Evolutionary conservation across 2,888 invertebrate genomes (phyloP).

Genomic region (Idaea aversata): DNA sequence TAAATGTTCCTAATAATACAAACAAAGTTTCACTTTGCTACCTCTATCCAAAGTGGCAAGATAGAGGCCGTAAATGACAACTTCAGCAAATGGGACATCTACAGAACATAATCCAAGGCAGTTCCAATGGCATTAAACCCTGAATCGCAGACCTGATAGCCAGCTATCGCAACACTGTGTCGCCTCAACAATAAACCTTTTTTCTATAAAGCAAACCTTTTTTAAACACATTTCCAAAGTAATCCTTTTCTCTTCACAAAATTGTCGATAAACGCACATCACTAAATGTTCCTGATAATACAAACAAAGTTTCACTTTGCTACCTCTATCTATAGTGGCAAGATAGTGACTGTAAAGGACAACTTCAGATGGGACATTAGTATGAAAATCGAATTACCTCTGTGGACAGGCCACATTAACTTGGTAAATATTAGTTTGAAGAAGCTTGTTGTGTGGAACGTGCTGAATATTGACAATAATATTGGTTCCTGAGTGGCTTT

Average conservation of each 20-base stretch:
- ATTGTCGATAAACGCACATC: not conserved
- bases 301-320: slow-evolving; percentile 18
- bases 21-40: slow-evolving; percentile 21
- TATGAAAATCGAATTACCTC: slow-evolving; percentile 50
- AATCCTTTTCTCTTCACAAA: not conserved
- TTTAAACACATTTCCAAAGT: too few relatives aligned
- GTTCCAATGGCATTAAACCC: too few relatives aligned
- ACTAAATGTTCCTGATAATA: slow-evolving; percentile 8
- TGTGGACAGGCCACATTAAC: slow-evolving; percentile 36
- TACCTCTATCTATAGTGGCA: slow-evolving; percentile 12
- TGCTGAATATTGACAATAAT: slow-evolving; percentile 6
- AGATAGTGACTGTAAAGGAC: slow-evolving; percentile 15
- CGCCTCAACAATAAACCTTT: too few relatives aligned
- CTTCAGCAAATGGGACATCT: slow-evolving; percentile 25
- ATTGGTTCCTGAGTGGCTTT: not conserved
- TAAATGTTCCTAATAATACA: slow-evolving; percentile 8
- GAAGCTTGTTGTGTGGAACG: slow-evolving; percentile 14
- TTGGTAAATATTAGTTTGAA: slow-evolving; percentile 35
- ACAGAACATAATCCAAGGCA: too few relatives aligned
- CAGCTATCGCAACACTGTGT: too few relatives aligned
- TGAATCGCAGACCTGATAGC: too few relatives aligned
- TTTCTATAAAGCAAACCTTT: too few relatives aligned
- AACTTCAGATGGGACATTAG: slow-evolving; percentile 29
- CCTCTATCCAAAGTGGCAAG: slow-evolving; percentile 8
- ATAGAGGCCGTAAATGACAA: slow-evolving; percentile 16